phyloP scores from a whole-genome alignment of 1,140 invertebrate genomes.

The Saccostrea glomerata region DNA sequence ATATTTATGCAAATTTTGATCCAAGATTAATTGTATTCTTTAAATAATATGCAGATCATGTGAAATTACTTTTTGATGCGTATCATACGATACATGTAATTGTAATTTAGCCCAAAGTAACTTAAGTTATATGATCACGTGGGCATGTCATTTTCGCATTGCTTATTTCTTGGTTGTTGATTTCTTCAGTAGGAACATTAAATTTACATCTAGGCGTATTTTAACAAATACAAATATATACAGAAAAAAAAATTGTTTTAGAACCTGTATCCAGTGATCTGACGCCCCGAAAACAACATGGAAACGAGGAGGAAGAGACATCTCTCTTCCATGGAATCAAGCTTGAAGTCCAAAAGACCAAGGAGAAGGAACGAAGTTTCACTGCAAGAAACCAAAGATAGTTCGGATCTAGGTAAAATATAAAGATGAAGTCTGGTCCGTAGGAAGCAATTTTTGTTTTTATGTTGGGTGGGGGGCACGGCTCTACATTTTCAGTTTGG shows the following conservation, averaged over 20 bases:
- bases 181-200: neutral
- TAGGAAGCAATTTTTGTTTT: too few relatives aligned
- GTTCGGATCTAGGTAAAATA: neutral
- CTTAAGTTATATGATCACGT: neutral
- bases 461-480: too few relatives aligned
- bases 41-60: neutral
- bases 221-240: neutral
- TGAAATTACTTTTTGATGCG: neutral
- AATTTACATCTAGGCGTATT: neutral
- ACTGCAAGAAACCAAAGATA: neutral
- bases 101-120: too few relatives aligned
- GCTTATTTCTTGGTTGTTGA: neutral
- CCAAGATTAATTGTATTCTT: neutral
- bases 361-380: neutral
- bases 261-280: neutral
- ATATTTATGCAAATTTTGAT: neutral
- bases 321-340: neutral
- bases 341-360: neutral
- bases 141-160: neutral
- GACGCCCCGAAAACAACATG: neutral
- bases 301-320: neutral
- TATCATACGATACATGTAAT: too few relatives aligned
- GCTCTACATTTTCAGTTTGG: too few relatives aligned
- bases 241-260: neutral
- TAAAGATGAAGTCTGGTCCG: too few relatives aligned